phyloP scores from a whole-genome alignment of 2,888 invertebrate genomes.

The Drosophila maculinotata region DNA sequence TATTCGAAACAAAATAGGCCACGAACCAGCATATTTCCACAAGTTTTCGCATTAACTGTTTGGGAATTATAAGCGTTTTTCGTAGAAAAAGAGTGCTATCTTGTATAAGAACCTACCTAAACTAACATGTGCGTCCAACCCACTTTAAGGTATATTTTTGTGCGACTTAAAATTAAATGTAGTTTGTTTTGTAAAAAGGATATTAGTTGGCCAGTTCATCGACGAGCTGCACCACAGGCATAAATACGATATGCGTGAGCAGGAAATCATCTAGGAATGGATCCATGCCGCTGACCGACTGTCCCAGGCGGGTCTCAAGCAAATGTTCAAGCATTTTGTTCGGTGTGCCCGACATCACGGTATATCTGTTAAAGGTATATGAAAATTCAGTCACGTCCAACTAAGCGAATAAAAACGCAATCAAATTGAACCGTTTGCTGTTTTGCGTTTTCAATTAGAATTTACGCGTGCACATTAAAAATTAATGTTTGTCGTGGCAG shows the following conservation, averaged over 20 bases:
- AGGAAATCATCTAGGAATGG: slow-evolving; percentile 93
- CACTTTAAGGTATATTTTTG: neutral
- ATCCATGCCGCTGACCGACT: slow-evolving; percentile 88
- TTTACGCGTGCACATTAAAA: slow-evolving; percentile 13
- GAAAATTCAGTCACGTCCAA: slow-evolving; percentile 40
- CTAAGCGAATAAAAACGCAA: slow-evolving; percentile 17
- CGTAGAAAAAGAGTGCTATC: neutral
- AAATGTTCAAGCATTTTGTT: slow-evolving; percentile 95
- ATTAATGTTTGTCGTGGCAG: neutral
- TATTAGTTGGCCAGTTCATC: slow-evolving; percentile 91
- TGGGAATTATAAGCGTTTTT: neutral
- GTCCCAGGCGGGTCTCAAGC: slow-evolving; percentile 91
- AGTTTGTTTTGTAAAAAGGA: slow-evolving; percentile 87
- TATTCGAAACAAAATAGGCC: neutral
- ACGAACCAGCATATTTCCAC: neutral
- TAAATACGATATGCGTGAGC: slow-evolving; percentile 92
- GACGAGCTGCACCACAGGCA: slow-evolving; percentile 91
- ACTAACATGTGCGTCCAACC: neutral
- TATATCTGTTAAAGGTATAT: slow-evolving; percentile 87
- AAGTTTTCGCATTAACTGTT: neutral
- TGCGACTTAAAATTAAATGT: neutral
- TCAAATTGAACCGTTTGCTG: slow-evolving; percentile 22
- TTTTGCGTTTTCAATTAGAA: slow-evolving; percentile 48
- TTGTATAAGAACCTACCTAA: neutral
- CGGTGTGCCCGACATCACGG: slow-evolving; percentile 94